Percentiles rank a stretch among this genome's conserved stretches.
Conservation (phyloP, 2,797 vertebrate genomes). For the Sebastes trivittatus region DNA sequence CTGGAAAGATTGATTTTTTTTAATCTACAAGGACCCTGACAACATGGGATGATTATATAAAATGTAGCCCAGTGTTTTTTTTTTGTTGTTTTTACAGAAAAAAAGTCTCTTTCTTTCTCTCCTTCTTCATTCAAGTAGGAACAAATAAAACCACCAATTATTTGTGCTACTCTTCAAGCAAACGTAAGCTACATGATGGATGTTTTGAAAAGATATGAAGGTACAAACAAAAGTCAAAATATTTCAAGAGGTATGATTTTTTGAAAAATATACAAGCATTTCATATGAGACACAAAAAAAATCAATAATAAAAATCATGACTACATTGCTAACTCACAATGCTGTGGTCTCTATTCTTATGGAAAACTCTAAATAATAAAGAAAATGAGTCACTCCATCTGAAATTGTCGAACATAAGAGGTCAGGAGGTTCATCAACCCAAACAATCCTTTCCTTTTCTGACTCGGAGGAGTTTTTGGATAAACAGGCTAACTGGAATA, state of each 20-base stretch:
- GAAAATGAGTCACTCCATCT: slow-evolving; percentile 51
- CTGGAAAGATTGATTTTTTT: slow-evolving; percentile 35
- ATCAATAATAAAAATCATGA: slow-evolving; percentile 62
- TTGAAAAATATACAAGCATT: slow-evolving; percentile 63
- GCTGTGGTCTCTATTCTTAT: slow-evolving; percentile 78
- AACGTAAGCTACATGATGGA: slow-evolving; percentile 71
- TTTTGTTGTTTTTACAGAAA: slow-evolving; percentile 27
- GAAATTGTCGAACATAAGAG: slow-evolving; percentile 59
- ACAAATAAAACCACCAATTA: slow-evolving; percentile 60
- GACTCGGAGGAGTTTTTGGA: slow-evolving; percentile 46
- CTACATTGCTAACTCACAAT: slow-evolving; percentile 79
- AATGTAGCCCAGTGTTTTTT: slow-evolving; percentile 69
- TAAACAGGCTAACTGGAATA: slow-evolving; percentile 38
- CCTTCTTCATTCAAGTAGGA: slow-evolving; percentile 67
- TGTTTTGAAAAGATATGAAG: slow-evolving; percentile 68
- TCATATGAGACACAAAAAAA: slow-evolving; percentile 53
- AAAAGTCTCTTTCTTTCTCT: slow-evolving; percentile 30
- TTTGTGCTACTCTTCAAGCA: slow-evolving; percentile 70
- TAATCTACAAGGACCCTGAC: slow-evolving; percentile 51
- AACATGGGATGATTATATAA: slow-evolving; percentile 54
- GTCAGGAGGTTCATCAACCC: slow-evolving; percentile 54
- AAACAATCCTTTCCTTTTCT: slow-evolving; percentile 26
- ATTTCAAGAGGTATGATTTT: slow-evolving; percentile 78
- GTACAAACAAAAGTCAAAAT: slow-evolving; percentile 62
- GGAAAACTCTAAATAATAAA: slow-evolving; percentile 63